Evolutionary conservation across 2,888 invertebrate species (phyloP), one percentile per base, ranked within the genome.

Genomic region (Marronus borbonicus): DNA sequence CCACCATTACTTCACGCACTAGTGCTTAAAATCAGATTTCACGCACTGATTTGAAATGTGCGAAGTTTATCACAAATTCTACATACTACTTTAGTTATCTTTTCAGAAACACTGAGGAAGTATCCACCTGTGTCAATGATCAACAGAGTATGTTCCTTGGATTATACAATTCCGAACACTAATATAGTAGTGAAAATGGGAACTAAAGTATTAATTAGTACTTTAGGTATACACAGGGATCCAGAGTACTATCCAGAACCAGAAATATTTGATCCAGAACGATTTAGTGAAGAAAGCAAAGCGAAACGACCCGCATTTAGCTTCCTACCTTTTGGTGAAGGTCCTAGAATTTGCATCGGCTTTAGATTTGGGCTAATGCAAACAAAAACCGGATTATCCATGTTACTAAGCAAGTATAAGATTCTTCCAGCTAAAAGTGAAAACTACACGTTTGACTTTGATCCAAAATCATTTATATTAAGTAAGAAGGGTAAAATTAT

Each of bases 291-390:
- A 24, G 68, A 68, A 12, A 49, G 12, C 14, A 50, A 50, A 50
- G 68, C 68, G 24, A 20, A 44, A 14, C 49, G 68, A 24, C 50
- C 68, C 4, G 50, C 24, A 10, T 68, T 68, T n/a, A 49, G 49
- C 24, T 68, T 68, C 14, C 50, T 68, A 5, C 68, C 68, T 12
- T 68, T 68, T 50, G 68, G 68, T 24, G 68, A 68, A 28, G 68
- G 62, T 31, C 62, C 62, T 62, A 62, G 62, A 28, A 62, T 62
- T 28, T 62, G 62, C 14, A 62, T 62, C n/a, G 62, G 62, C 12
- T 31, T 62, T 31, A 28, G 62, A 12, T 62, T 62, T 24, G 62
- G 62, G 3, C 10, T 62, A 31, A 62, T 62, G 62, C 62, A 62
- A 28, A 31, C 62, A 1, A 62, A 62, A n/a, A 62, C 31, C n/a